Evolutionary conservation across 2,888 invertebrate species (phyloP).

Genomic region (Drosophila barbarae): DNA sequence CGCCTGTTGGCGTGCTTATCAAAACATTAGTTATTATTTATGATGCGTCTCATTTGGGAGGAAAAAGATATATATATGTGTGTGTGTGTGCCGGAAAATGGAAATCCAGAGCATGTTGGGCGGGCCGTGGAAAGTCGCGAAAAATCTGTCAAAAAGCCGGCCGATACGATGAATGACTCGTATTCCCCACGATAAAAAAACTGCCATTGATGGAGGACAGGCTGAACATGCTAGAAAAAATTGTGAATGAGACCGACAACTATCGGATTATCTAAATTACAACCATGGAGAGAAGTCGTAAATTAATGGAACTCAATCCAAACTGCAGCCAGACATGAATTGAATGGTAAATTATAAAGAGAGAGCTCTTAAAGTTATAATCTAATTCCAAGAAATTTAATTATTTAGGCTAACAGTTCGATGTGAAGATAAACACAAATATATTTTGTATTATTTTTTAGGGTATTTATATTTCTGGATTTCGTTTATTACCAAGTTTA

Average conservation of each 20-base stretch:
- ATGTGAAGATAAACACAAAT: background rate
- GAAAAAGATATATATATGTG: constrained; percentile 17
- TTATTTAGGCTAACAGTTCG: background rate
- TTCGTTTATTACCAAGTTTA: constrained; percentile 3
- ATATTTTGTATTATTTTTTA: background rate
- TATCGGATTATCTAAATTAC: constrained; percentile 25
- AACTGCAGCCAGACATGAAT: constrained; percentile 7
- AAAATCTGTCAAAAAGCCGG: constrained; percentile 34
- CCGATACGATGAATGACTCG: constrained; percentile 31
- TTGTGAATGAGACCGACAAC: constrained; percentile 16
- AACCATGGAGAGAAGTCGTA: constrained; percentile 20
- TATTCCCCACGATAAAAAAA: constrained; percentile 37
- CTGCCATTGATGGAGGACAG: constrained; percentile 13
- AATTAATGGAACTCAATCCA: constrained; percentile 24
- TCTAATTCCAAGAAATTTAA: background rate
- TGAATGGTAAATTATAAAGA: background rate
- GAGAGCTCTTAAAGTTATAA: background rate
- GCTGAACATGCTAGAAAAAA: background rate
- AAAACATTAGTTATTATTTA: constrained; percentile 49
- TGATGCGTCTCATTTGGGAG: constrained; percentile 39
- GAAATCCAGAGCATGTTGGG: constrained; percentile 41
- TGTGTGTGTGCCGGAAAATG: constrained; percentile 25
- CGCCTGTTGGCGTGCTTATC: constrained; percentile 35
- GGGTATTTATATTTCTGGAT: background rate
- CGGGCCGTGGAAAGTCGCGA: constrained; percentile 32